Conservation (phyloP, 2,113 vertebrate genomes). For the Eulemur macaco region DNA sequence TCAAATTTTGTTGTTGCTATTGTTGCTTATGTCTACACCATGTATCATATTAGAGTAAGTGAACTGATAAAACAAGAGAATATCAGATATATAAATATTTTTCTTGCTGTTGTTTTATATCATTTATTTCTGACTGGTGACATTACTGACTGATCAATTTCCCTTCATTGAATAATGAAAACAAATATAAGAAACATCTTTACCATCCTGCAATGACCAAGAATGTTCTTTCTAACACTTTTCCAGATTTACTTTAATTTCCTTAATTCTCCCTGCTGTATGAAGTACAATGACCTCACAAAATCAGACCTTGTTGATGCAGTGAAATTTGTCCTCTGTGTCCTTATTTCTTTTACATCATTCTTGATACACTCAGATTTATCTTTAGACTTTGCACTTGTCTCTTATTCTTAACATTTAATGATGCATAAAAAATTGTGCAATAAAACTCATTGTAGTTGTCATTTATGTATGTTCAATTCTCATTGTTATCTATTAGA, state of each 20-base stretch:
- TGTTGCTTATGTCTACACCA: neutral
- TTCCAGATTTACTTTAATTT: neutral
- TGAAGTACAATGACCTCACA: neutral
- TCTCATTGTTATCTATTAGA: slow-evolving; percentile 65
- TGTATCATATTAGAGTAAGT: neutral
- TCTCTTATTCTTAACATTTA: slow-evolving; percentile 77
- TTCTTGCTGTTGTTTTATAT: neutral
- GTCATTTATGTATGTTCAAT: slow-evolving; percentile 69
- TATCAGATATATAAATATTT: accelerated
- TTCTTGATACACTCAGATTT: slow-evolving; percentile 21
- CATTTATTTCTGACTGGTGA: accelerated
- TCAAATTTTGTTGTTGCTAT: neutral
- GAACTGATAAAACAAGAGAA: neutral
- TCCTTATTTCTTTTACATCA: neutral
- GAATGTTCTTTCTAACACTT: neutral
- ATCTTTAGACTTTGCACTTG: slow-evolving; percentile 66
- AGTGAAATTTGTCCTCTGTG: slow-evolving; percentile 59
- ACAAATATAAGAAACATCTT: neutral
- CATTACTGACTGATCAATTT: neutral
- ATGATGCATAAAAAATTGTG: slow-evolving; percentile 74
- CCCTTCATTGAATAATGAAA: neutral
- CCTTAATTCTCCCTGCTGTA: neutral
- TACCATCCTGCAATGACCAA: neutral
- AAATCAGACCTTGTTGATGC: neutral
- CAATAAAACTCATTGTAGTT: slow-evolving; percentile 73